phyloP scores from a whole-genome alignment of 2,113 vertebrate species.

The Tauraco erythrolophus region DNA sequence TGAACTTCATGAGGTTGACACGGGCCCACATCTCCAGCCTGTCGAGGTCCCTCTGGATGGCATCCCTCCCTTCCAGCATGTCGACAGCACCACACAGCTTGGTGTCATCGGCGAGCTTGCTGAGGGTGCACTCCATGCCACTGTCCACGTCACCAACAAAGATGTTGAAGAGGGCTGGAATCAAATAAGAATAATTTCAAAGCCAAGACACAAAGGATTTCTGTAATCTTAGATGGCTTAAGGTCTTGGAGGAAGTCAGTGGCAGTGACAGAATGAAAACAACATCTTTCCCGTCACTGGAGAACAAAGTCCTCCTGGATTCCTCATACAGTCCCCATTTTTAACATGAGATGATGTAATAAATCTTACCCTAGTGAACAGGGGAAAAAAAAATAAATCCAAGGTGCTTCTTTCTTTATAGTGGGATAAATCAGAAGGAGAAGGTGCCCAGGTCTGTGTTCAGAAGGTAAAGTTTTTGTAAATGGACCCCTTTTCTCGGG shows the following conservation, averaged over 20 bases:
- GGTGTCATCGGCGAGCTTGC: too few relatives aligned
- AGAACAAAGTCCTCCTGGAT: neutral
- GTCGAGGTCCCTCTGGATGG: too few relatives aligned
- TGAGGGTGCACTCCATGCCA: too few relatives aligned
- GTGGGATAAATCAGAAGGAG: neutral
- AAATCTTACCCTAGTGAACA: neutral
- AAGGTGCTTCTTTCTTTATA: neutral
- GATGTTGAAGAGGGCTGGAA: too few relatives aligned
- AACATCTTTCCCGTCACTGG: neutral
- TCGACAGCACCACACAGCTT: too few relatives aligned
- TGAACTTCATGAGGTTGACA: too few relatives aligned
- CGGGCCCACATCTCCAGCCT: too few relatives aligned
- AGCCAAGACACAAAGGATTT: neutral
- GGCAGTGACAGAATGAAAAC: neutral
- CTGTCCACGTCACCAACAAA: too few relatives aligned
- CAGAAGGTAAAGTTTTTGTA: neutral
- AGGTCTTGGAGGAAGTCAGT: neutral
- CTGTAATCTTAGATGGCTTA: neutral
- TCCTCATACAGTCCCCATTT: neutral
- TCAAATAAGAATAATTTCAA: neutral
- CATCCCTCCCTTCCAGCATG: too few relatives aligned
- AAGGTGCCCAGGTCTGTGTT: neutral
- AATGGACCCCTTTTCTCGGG: neutral
- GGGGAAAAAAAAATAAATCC: neutral
- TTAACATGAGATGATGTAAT: neutral